These are phyloP conservation scores for Dendrocincla fuliginosa DNA, from an alignment of 2,797 vertebrate species.

Conservation along the genomic window DNA sequence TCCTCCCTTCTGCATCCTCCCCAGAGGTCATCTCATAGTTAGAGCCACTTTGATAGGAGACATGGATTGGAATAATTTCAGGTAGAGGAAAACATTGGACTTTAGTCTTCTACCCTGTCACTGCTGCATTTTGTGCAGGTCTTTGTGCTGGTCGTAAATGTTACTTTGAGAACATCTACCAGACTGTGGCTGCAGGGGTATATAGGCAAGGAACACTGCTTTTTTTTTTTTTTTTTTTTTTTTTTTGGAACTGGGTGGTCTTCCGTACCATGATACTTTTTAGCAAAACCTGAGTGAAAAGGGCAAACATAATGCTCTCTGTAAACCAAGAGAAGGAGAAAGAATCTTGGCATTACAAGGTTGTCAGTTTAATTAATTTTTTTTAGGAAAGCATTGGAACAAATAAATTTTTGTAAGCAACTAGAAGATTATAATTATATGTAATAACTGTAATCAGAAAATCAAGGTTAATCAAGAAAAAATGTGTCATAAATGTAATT, in stretches of 20 bases:
- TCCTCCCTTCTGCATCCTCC: background rate
- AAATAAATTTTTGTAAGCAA: background rate
- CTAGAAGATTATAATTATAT: background rate
- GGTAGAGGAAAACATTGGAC: background rate
- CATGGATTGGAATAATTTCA: background rate
- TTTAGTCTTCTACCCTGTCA: background rate
- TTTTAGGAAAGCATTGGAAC: background rate
- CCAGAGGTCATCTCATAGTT: background rate
- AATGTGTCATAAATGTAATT: background rate
- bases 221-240: fast-evolving
- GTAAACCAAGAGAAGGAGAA: background rate
- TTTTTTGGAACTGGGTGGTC: background rate
- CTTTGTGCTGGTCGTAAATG: background rate
- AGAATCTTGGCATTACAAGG: background rate
- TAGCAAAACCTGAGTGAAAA: background rate
- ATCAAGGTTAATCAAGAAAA: background rate
- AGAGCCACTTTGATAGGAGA: background rate
- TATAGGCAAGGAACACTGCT: background rate
- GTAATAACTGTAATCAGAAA: conserved; percentile 3
- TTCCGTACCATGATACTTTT: background rate
- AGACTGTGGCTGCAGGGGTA: background rate
- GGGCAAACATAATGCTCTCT: background rate
- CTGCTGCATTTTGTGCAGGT: background rate
- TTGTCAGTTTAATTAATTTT: background rate
- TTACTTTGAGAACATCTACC: background rate